Evolutionary conservation across 2,113 vertebrate species (phyloP).

Genomic region (Sarotherodon lohbergeri): DNA sequence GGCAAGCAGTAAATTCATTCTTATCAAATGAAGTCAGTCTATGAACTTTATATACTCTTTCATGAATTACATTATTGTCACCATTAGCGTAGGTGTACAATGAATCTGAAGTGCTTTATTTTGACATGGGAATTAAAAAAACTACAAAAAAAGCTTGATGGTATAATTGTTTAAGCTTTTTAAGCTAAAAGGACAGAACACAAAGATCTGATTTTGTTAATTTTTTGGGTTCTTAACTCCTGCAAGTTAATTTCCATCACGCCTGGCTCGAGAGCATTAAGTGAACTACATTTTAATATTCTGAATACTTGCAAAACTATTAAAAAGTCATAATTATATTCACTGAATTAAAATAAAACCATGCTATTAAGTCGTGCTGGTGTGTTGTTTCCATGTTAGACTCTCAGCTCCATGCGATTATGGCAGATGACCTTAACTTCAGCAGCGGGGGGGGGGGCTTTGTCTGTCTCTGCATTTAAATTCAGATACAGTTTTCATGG

Average conservation of each 20-base stretch:
- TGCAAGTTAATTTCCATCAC: neutral
- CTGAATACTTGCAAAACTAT: neutral
- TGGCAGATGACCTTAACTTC: conserved; percentile 27
- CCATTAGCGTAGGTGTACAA: neutral
- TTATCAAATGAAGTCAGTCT: neutral
- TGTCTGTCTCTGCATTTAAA: neutral
- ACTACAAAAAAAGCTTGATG: neutral
- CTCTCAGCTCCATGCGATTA: neutral
- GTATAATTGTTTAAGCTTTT: neutral
- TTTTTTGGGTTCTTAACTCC: neutral
- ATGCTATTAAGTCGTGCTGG: neutral
- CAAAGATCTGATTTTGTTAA: neutral
- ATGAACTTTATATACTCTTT: neutral
- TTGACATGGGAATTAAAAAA: neutral
- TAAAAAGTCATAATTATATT: neutral
- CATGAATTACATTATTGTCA: neutral
- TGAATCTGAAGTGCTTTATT: neutral
- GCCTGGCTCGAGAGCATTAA: neutral
- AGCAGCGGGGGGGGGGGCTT: neutral
- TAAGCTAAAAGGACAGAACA: neutral
- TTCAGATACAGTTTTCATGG: neutral
- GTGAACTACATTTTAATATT: neutral
- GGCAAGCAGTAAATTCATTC: neutral
- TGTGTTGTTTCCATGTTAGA: neutral
- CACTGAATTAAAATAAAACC: neutral